Evolutionary conservation across 2,888 invertebrate genomes (phyloP).

Genomic region (Coelogynopora nodosa): DNA sequence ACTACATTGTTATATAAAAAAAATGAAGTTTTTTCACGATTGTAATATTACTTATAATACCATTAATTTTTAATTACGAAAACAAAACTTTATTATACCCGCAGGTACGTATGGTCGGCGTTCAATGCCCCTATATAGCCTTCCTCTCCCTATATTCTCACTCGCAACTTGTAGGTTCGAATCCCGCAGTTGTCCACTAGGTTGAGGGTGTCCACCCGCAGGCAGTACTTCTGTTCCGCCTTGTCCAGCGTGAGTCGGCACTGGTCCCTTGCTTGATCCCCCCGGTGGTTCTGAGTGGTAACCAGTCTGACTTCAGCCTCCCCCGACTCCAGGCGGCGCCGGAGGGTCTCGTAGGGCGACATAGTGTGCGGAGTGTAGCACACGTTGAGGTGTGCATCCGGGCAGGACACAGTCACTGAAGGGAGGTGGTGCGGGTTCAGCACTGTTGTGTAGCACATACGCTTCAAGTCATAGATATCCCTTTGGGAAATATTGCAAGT

Average conservation of each 20-base stretch:
- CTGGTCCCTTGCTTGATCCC: background rate
- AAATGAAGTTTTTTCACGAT: too few species aligned
- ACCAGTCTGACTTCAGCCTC: background rate
- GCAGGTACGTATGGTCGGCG: too few species aligned
- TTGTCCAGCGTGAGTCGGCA: background rate
- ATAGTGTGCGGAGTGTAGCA: conserved; percentile 38
- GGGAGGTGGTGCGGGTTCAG: too few species aligned
- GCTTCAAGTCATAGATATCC: too few species aligned
- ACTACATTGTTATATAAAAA: too few species aligned
- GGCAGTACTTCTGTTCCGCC: background rate
- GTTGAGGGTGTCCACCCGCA: background rate
- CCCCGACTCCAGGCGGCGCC: background rate
- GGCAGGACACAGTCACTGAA: conserved; percentile 36
- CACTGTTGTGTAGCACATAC: too few species aligned
- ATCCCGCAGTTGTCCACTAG: background rate
- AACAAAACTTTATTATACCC: background rate
- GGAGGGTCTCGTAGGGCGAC: conserved; percentile 16
- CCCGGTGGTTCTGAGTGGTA: background rate
- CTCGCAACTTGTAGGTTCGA: background rate
- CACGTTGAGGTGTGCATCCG: background rate
- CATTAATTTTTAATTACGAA: too few species aligned
- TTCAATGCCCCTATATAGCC: too few species aligned
- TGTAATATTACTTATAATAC: too few species aligned
- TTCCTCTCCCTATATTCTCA: too few species aligned
- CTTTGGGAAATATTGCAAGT: too few species aligned